These are phyloP conservation scores for Heliconius hewitsoni DNA, from an alignment of 1,140 invertebrate genomes.

Conservation along the genomic window DNA sequence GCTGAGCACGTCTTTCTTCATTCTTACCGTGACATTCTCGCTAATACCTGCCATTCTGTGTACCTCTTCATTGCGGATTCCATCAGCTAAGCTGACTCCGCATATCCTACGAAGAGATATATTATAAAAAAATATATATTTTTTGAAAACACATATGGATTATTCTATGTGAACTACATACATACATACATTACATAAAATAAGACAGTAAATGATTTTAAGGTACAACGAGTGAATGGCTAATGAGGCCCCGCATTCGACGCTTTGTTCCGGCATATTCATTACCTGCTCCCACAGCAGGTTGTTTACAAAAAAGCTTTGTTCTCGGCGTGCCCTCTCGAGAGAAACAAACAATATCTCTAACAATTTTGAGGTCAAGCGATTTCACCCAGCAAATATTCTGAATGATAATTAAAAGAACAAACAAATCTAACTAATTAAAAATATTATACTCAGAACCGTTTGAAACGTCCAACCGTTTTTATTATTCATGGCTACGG, in stretches of 20 bases:
- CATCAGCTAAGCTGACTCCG: too few species aligned
- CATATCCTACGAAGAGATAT: too few species aligned
- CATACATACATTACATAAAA: conserved; percentile 12
- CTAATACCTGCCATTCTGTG: too few species aligned
- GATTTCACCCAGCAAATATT: conserved; percentile 59
- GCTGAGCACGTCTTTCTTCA: too few species aligned
- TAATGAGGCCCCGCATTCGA: conserved; percentile 69
- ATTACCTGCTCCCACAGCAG: conserved; percentile 68
- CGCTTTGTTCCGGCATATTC: conserved; percentile 74
- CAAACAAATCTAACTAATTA: conserved; percentile 38
- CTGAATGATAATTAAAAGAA: conserved; percentile 42
- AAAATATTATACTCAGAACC: conserved; percentile 16
- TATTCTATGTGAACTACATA: neutral
- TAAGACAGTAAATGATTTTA: conserved; percentile 46
- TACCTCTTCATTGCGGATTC: too few species aligned
- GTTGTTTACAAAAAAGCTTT: conserved; percentile 73
- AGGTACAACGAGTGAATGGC: conserved; percentile 67
- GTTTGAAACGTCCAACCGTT: conserved; percentile 16
- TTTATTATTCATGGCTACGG: conserved; percentile 14
- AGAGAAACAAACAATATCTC: conserved; percentile 71
- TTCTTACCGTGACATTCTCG: too few species aligned
- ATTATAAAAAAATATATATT: too few species aligned
- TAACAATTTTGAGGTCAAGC: conserved; percentile 72
- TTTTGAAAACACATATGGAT: neutral
- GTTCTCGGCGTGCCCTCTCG: conserved; percentile 56